Evolutionary conservation across 2,888 invertebrate genomes (phyloP).

Genomic region (Eulithis prunata): DNA sequence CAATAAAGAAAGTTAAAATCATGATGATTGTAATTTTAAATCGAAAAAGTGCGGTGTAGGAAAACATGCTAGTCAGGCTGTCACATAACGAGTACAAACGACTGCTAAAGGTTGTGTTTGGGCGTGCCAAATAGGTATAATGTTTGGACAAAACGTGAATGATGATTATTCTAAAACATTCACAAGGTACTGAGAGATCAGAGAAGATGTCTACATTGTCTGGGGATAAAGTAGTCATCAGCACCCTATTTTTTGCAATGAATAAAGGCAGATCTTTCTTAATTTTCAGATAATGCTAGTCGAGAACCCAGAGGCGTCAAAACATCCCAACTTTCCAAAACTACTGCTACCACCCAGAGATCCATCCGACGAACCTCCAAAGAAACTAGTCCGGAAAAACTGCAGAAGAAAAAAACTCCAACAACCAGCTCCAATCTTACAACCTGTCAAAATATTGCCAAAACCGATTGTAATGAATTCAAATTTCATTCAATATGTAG

Average conservation of each 20-base stretch:
- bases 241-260: neutral
- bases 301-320: constrained; percentile 58
- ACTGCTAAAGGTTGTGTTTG: no score
- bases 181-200: no score
- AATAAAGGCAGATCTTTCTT: neutral
- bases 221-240: no score
- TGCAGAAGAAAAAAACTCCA: constrained; percentile 68
- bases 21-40: no score
- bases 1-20: no score
- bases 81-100: no score
- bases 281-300: constrained; percentile 72
- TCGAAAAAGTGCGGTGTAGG: no score
- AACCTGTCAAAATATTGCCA: constrained; percentile 76
- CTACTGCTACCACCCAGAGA: constrained; percentile 54
- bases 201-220: no score
- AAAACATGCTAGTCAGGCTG: no score
- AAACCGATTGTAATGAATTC: constrained; percentile 72
- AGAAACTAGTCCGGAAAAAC: constrained; percentile 63
- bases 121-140: no score
- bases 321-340: constrained; percentile 55
- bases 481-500: constrained; percentile 68
- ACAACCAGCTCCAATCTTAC: constrained; percentile 60
- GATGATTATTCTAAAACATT: no score
- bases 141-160: no score
- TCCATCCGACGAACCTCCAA: constrained; percentile 54